These are phyloP conservation scores for Scolanthus callimorphus DNA, from an alignment of 92 coral and sea anemone species.

Conservation along the genomic window DNA sequence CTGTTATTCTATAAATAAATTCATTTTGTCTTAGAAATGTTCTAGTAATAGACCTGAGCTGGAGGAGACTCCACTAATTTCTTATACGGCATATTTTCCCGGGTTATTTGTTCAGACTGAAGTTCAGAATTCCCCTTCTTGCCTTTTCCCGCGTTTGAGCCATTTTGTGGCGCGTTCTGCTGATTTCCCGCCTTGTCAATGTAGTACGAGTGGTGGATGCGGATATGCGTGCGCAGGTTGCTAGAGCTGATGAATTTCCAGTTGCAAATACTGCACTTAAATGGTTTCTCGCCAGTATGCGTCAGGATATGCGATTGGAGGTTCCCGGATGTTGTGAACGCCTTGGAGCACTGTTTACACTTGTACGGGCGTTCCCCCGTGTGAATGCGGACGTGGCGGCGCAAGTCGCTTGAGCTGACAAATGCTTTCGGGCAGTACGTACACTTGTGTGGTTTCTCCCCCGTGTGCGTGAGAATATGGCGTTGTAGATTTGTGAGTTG, in stretches of 20 bases:
- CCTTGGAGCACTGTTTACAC: slow-evolving; percentile 97
- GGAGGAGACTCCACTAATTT: too few species aligned
- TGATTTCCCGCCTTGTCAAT: slow-evolving; percentile 54
- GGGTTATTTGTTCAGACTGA: too few species aligned
- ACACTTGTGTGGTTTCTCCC: slow-evolving; percentile 97
- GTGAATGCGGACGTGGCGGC: slow-evolving; percentile 95
- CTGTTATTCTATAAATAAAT: too few species aligned
- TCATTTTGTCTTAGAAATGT: too few species aligned
- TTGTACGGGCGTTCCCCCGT: slow-evolving; percentile 97
- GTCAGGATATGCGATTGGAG: slow-evolving; percentile 95
- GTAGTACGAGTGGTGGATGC: slow-evolving; percentile 90
- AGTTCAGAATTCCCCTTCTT: too few species aligned
- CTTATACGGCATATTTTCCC: too few species aligned
- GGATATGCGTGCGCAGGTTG: slow-evolving; percentile 93
- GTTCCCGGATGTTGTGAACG: slow-evolving; percentile 97
- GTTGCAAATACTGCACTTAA: slow-evolving; percentile 93
- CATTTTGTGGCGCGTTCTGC: too few species aligned
- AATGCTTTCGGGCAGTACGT: slow-evolving; percentile 98
- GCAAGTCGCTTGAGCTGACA: slow-evolving; percentile 96
- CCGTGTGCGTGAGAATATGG: slow-evolving; percentile 96
- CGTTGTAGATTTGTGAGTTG: slow-evolving; percentile 95
- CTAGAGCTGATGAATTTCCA: slow-evolving; percentile 99
- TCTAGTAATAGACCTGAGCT: too few species aligned
- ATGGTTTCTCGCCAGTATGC: slow-evolving; percentile 96
- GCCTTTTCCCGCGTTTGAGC: too few species aligned